phyloP scores from a whole-genome alignment of 2,888 invertebrate genomes.

The Meganola albula region DNA sequence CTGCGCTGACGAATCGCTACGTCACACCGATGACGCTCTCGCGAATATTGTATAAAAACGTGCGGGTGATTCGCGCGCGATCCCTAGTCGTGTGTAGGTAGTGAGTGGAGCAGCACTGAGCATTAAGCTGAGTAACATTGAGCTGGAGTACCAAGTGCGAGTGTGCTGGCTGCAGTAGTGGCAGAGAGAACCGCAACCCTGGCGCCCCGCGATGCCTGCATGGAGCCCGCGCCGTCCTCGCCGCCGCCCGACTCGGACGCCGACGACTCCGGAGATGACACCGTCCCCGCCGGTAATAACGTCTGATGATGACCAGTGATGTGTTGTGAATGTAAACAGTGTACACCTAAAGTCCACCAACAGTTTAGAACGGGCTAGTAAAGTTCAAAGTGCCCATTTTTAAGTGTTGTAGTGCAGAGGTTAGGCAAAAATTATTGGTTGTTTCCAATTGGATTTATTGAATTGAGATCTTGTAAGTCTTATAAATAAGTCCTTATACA shows the following conservation, averaged over 20 bases:
- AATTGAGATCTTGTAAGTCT: no score
- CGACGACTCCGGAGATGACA: conserved; percentile 55
- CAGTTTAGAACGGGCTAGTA: no score
- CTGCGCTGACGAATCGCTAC: conserved; percentile 62
- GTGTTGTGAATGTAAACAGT: not conserved
- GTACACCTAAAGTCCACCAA: not conserved
- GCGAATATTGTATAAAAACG: conserved; percentile 60
- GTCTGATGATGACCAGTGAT: conserved; percentile 12
- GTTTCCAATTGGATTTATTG: no score
- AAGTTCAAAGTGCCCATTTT: not conserved
- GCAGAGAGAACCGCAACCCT: conserved; percentile 36
- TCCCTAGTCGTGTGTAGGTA: conserved; percentile 45
- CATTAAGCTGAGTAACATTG: not conserved
- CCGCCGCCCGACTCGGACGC: conserved; percentile 37
- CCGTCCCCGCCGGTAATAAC: conserved; percentile 72
- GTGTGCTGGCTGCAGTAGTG: conserved; percentile 17
- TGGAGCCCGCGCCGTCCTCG: conserved; percentile 52
- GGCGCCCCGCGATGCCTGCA: conserved; percentile 70
- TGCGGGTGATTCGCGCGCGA: conserved; percentile 41
- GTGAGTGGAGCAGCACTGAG: not conserved
- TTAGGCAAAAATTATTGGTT: no score
- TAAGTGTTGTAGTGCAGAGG: no score
- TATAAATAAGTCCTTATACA: no score
- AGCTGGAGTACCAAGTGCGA: not conserved
- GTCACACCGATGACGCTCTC: conserved; percentile 56